These are phyloP conservation scores for Norana najaformis DNA, from an alignment of 2,888 invertebrate species.

Conservation along the genomic window DNA sequence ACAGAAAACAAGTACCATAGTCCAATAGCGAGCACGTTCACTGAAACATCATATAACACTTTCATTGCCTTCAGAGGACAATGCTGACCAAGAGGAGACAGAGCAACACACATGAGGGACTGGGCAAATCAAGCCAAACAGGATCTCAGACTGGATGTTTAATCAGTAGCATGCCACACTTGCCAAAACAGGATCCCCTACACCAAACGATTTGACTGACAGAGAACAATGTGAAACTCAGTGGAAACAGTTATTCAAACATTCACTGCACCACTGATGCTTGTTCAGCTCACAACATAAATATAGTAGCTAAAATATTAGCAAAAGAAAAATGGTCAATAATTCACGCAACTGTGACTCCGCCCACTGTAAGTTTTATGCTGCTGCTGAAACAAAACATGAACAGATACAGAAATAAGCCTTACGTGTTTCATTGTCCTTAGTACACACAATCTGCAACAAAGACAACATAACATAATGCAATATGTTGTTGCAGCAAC, in stretches of 20 bases:
- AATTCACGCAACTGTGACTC: neutral
- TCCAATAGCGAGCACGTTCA: neutral
- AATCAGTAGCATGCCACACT: neutral
- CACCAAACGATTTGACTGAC: neutral
- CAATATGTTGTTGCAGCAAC: neutral
- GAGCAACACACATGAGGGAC: neutral
- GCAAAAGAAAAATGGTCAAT: neutral
- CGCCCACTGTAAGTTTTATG: neutral
- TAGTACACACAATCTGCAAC: neutral
- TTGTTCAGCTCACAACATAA: neutral
- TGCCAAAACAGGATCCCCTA: neutral
- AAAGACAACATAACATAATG: neutral
- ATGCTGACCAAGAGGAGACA: neutral
- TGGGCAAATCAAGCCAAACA: neutral
- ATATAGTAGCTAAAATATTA: neutral
- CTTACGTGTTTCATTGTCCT: constrained; percentile 18
- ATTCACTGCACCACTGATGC: neutral
- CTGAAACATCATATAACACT: neutral
- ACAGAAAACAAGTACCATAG: neutral
- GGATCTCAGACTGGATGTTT: neutral
- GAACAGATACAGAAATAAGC: neutral
- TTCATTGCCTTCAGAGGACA: neutral
- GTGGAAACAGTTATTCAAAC: neutral
- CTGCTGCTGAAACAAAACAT: neutral
- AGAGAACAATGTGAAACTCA: neutral